phyloP scores from a whole-genome alignment of 1,140 invertebrate genomes.

The Caenorhabditis brenneri region DNA sequence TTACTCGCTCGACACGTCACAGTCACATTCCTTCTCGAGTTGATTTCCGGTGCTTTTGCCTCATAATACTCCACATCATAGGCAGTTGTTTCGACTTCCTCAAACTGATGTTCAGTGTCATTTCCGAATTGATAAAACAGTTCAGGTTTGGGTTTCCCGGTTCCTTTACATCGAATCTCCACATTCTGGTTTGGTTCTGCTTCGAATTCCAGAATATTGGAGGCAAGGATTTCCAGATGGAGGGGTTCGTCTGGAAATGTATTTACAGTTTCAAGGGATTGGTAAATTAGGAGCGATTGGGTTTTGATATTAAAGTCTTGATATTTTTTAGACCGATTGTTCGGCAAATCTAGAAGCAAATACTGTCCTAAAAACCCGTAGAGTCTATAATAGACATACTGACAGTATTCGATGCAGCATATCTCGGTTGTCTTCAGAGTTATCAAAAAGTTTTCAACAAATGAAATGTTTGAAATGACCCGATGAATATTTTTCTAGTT shows the following conservation, averaged over 20 bases:
- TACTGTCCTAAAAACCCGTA: too few relatives aligned
- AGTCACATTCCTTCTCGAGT: constrained; percentile 29
- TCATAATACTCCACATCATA: background rate
- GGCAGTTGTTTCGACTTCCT: background rate
- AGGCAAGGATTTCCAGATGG: background rate
- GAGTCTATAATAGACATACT: too few relatives aligned
- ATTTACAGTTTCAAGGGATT: too few relatives aligned
- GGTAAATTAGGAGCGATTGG: too few relatives aligned
- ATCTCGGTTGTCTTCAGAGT: too few relatives aligned
- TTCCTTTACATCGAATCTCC: constrained; percentile 24
- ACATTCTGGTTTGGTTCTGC: constrained; percentile 18
- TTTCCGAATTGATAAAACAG: constrained; percentile 30
- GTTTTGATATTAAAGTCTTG: too few relatives aligned
- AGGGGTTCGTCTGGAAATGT: constrained; percentile 34
- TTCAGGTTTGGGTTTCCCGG: constrained; percentile 24
- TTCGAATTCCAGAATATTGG: background rate
- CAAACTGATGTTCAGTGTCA: background rate
- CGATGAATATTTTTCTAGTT: too few relatives aligned
- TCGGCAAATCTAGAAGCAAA: too few relatives aligned
- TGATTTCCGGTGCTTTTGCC: background rate
- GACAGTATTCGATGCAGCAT: too few relatives aligned
- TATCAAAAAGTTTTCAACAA: too few relatives aligned
- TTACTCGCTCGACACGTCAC: constrained; percentile 19
- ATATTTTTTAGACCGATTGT: too few relatives aligned
- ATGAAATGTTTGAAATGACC: too few relatives aligned